Base-by-base conservation (phyloP, 2,888 invertebrate species). In the Pandemis heparana region DNA sequence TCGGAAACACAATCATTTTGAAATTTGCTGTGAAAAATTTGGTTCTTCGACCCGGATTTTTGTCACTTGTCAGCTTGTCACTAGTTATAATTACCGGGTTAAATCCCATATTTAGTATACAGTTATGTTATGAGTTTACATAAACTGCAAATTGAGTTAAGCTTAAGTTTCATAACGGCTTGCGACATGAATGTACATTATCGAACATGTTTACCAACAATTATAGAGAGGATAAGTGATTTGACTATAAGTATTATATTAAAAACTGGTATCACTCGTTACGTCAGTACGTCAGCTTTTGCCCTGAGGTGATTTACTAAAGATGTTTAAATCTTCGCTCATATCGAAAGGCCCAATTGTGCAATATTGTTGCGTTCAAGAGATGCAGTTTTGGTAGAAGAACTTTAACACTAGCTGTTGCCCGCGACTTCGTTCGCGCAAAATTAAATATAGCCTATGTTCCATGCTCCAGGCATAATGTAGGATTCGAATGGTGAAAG, bases 141-240 rank as follows among this genome's bases (percentile, higher is more conserved):
- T 59, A 63, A 56, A 63, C 43, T 23, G 14, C 10, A 46, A 51
- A n/a, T 67, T 39, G 14, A 56, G 32, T 43, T 10, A 62, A 41
- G 62, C 62, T 41, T 59, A 59, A 46, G 39, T 73, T 73, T 68
- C 72, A 56, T 67, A 73, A 68, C 56, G 23, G 16, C 39, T 62
- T 43, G 46, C 43, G 14, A 32, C 70, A 46, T 46, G 32, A 38
- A 46, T 46, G 32, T 16, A 46, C 62, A 53, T 67, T 18, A 43
- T 41, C 67, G 67, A 59, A 56, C 14, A 46, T 71, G 64, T 63
- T 67, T 62, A 59, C 68, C 62, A n/a, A 63, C 46, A 68, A 73
- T 67, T 67, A 68, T 18, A 39, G 66, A 14, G 14, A 53, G 46
- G 67, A 61, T 62, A 72, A 68, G 67, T 56, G 67, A 39, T 72